These are phyloP conservation scores for Epirrita christyi DNA, from an alignment of 2,888 invertebrate genomes.

Conservation along the genomic window DNA sequence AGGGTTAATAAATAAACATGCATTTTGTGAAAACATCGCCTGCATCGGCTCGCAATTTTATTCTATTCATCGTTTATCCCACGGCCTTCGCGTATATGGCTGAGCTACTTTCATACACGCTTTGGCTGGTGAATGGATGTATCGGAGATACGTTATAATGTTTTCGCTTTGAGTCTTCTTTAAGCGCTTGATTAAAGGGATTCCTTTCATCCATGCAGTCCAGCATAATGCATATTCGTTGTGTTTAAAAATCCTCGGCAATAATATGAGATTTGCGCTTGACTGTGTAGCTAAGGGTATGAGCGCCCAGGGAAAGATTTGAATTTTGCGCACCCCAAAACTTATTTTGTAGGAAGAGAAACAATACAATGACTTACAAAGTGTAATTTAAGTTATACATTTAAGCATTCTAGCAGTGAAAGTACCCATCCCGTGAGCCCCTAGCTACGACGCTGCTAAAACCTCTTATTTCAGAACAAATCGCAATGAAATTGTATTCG, in stretches of 20 bases:
- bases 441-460: too few species aligned
- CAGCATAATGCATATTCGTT: not conserved
- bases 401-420: too few species aligned
- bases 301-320: too few species aligned
- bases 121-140: conserved; percentile 13
- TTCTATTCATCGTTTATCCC: conserved; percentile 28
- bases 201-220: too few species aligned
- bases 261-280: not conserved
- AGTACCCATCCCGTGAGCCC: too few species aligned
- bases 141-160: conserved; percentile 3
- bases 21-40: conserved; percentile 20
- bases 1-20: not conserved
- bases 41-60: conserved; percentile 6
- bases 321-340: too few species aligned
- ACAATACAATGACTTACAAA: too few species aligned
- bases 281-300: too few species aligned
- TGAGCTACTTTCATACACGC: conserved; percentile 29
- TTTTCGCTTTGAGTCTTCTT: conserved; percentile 1
- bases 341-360: too few species aligned
- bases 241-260: not conserved
- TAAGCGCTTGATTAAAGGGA: not conserved
- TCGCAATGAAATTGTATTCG: too few species aligned
- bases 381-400: too few species aligned
- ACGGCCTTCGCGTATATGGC: conserved; percentile 31
- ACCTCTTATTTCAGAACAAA: too few species aligned